Base-by-base conservation (phyloP, 2,797 vertebrate species). In the Sebastes oblongus region DNA sequence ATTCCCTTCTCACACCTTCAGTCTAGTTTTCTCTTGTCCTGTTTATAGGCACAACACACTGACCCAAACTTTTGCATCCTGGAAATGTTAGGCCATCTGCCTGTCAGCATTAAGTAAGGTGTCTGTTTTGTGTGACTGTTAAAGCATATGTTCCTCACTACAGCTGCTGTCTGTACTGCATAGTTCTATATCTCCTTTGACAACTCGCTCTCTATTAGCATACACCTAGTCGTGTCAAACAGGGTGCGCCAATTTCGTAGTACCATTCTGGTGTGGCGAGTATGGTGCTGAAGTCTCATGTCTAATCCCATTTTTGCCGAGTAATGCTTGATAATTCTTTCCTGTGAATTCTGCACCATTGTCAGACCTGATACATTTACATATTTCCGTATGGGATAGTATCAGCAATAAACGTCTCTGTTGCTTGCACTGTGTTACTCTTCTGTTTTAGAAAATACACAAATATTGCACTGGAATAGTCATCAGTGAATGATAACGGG, bases 401-500 rank as follows among this genome's bases (percentile, higher is more conserved):
- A 11, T 75, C 54, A 18, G 73, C 52, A 4, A 76, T 27, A 18
- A 67, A 75, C 6, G 18, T 69, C 10, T 78, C 34, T 52, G 39
- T 32, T n/a, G 60, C 52, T 34, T 20, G 36, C 2, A 32, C 69
- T 14, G 34, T 60, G 36, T 73, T 62, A 66, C 52, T 74, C 3
- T 74, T 67, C 8, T 52, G 50, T 6, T 61, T 68, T 4, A 68
- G 7, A 27, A 69, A 80, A 13, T 68, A 69, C 14, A 80, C 4
- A 29, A 55, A 69, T 18, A 62, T 46, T 56, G 71, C n/a, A 80
- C 56, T 69, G 22, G 58, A 75, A 46, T 10, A 46, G 30, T 75
- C 56, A 62, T 62, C 29, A 29, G 39, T 61, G 9, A 80, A 69
- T 61, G 42, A 80, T 8, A 62, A 3, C 1, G 32, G 56, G n/a